These are phyloP conservation scores for Furnarius figulus DNA, from an alignment of 2,113 vertebrate genomes.

Conservation along the genomic window DNA sequence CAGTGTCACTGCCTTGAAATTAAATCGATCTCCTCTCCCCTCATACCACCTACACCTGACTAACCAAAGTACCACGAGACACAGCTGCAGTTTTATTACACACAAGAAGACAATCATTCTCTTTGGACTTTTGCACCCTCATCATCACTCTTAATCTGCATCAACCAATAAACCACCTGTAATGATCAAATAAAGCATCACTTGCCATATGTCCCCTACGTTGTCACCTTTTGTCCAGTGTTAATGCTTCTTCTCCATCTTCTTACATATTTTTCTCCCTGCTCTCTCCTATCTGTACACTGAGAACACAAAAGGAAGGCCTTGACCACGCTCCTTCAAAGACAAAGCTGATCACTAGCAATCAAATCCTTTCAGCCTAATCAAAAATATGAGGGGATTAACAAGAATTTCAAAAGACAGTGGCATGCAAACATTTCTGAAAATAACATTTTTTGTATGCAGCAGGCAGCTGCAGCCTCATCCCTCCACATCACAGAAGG, in stretches of 20 bases:
- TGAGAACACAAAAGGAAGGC: background rate
- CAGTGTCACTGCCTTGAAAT: background rate
- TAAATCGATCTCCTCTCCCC: background rate
- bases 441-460: background rate
- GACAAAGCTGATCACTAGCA: slow-evolving; percentile 1
- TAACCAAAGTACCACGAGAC: background rate
- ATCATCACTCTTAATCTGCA: background rate
- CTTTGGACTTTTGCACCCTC: background rate
- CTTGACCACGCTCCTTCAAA: background rate
- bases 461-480: slow-evolving; percentile 1
- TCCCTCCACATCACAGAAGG: background rate
- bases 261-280: background rate
- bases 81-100: background rate
- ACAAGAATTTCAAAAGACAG: background rate
- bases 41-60: background rate
- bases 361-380: slow-evolving; percentile 14
- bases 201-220: background rate
- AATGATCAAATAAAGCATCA: background rate
- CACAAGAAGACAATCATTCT: background rate
- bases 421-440: background rate
- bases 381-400: background rate
- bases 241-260: background rate
- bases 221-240: background rate
- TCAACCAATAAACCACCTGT: background rate
- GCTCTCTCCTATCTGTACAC: background rate